phyloP scores from a whole-genome alignment of 2,888 invertebrate genomes.

The Crematogaster levior region DNA sequence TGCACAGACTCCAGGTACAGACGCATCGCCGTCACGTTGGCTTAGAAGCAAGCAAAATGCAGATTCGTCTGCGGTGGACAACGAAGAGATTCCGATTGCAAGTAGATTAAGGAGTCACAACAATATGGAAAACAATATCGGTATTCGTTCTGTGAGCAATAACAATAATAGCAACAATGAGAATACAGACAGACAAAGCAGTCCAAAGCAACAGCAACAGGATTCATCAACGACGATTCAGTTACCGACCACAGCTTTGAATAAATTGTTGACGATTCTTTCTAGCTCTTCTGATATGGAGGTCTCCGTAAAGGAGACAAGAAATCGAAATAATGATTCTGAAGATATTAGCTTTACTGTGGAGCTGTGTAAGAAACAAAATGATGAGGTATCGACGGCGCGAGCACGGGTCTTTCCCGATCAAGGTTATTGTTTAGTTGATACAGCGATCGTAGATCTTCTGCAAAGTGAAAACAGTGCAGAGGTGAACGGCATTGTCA shows the following conservation, averaged over 20 bases:
- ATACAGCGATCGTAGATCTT: slow-evolving; percentile 80
- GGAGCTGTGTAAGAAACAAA: slow-evolving; percentile 81
- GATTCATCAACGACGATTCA: slow-evolving; percentile 75
- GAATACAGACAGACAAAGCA: slow-evolving; percentile 45
- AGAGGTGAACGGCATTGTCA: slow-evolving; percentile 82
- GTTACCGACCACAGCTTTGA: slow-evolving; percentile 82
- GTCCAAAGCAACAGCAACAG: slow-evolving; percentile 59
- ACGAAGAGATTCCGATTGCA: slow-evolving; percentile 75
- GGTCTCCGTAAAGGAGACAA: slow-evolving; percentile 83
- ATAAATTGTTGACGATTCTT: slow-evolving; percentile 82
- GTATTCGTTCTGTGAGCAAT: slow-evolving; percentile 14
- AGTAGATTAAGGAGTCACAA: slow-evolving; percentile 80
- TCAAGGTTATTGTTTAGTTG: slow-evolving; percentile 83
- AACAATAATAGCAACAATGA: slow-evolving; percentile 54
- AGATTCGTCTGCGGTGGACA: slow-evolving; percentile 57
- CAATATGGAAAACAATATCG: slow-evolving; percentile 64
- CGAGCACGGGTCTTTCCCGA: slow-evolving; percentile 84
- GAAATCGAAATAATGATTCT: slow-evolving; percentile 77
- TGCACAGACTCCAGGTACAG: slow-evolving; percentile 59
- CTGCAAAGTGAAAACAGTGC: slow-evolving; percentile 78
- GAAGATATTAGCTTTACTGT: slow-evolving; percentile 84
- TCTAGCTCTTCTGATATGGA: slow-evolving; percentile 81
- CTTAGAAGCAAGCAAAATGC: slow-evolving; percentile 75
- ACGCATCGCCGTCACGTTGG: slow-evolving; percentile 70
- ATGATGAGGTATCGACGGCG: slow-evolving; percentile 74